Percentiles rank a stretch among this genome's conserved stretches.
phyloP scores from a whole-genome alignment of 2,113 vertebrate species.

The Columba livia region DNA sequence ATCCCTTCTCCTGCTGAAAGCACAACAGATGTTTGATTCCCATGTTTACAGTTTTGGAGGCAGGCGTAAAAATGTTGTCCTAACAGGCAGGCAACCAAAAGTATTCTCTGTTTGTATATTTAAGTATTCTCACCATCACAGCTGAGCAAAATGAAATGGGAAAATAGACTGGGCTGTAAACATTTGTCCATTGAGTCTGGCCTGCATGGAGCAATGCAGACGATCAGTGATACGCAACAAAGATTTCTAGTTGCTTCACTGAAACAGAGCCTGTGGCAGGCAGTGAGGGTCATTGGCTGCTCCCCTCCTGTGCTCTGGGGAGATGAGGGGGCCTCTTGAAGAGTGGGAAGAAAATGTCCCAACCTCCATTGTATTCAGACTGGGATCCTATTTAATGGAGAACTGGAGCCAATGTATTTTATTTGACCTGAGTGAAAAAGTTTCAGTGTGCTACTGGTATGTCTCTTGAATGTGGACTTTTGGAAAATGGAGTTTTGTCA shows the following conservation, averaged over 20 bases:
- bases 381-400: not conserved
- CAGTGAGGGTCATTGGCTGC: not conserved
- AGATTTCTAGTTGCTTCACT: not conserved
- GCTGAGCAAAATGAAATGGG: not conserved
- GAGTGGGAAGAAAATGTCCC: not conserved
- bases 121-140: not conserved
- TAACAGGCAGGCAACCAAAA: not conserved
- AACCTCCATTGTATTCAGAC: not conserved
- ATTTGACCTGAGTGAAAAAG: not conserved
- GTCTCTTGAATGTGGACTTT: not conserved
- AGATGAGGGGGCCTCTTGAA: not conserved
- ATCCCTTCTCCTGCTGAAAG: conserved; percentile 7
- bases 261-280: not conserved
- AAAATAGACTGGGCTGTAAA: not conserved
- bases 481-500: not conserved
- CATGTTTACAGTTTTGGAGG: conserved; percentile 28
- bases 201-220: not conserved
- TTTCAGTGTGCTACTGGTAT: not conserved
- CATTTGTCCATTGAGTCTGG: not conserved
- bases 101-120: conserved; percentile 27
- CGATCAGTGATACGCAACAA: not conserved
- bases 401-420: not conserved
- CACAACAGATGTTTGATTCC: conserved; percentile 36
- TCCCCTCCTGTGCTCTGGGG: fast-evolving
- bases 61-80: not conserved